Evolutionary conservation across 2,888 invertebrate species (phyloP), one percentile per base, ranked within the genome.

Genomic region (Notodonta ziczac): DNA sequence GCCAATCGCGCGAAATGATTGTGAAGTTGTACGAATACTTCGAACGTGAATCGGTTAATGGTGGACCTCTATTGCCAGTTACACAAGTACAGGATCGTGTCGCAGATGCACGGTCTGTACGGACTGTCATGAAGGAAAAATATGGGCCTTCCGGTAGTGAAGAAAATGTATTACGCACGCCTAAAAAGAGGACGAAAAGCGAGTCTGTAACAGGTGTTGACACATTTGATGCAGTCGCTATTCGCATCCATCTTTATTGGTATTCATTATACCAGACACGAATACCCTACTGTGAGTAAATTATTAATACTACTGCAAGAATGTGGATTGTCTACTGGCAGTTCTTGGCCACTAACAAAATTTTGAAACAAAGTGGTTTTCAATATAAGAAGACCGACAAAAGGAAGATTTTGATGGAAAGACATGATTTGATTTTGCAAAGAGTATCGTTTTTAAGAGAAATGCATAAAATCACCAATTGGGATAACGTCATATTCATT

Each of bases 401-500:
- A 50, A 40, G 40, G 9, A 59, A 59, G 55, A 56, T 56, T 50
- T 24, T 59, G 3, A 14, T 56, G 13, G 59, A 59, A 50, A n/a
- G 55, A 16, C 3, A 5, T 14, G 56, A 59, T 16, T 48, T 59
- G 8, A 13, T 51, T 42, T 40, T 59, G 32, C 12, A 48, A 48
- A 13, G 59, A 13, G 35, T 55, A 16, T 46, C 2, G n/a, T 59
- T 59, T 42, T 51, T 59, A 16, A 55, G 56, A 51, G 24, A 50
- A 59, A 54, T 32, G 16, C 50, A 40, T 44, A 46, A 58, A 39
- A 58, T 50, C 13, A 12, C 35, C 46, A 57, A 61, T 39, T 62
- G 58, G 58, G 60, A 61, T 14, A 63, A 65, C 52, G 66, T 67
- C 40, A 58, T 69, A 9, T 68, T 69, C 44, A 56, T 66, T 39